A percentile compares a stretch with the other conserved stretches of the same genome.
Conservation (phyloP, 2,113 vertebrate genomes). For the Ia io region DNA sequence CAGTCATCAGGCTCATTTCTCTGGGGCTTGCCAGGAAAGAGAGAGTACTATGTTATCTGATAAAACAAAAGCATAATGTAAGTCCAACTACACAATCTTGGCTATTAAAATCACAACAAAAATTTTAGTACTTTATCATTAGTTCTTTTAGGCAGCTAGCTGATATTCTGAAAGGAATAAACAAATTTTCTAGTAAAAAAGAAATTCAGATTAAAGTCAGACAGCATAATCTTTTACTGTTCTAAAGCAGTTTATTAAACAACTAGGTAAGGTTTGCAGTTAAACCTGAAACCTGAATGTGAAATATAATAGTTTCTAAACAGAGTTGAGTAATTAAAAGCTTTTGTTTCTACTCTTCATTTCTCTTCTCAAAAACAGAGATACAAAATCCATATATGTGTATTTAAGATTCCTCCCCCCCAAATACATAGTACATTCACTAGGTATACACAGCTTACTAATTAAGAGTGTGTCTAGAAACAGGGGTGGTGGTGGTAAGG, state of each 20-base stretch:
- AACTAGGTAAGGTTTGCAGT: background rate
- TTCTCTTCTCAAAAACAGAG: slow-evolving; percentile 41
- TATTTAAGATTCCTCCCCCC: background rate
- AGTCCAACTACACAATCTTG: background rate
- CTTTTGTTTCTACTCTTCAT: slow-evolving; percentile 25
- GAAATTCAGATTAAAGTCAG: slow-evolving; percentile 7
- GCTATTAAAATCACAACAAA: background rate
- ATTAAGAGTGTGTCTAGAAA: background rate
- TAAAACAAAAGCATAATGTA: slow-evolving; percentile 4
- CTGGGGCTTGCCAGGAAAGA: slow-evolving; percentile 28
- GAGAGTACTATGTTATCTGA: background rate
- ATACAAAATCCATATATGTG: background rate
- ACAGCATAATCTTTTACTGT: background rate
- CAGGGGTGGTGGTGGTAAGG: no score
- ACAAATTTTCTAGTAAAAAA: background rate
- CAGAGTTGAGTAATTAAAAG: slow-evolving; percentile 28
- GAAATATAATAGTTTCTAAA: slow-evolving; percentile 1
- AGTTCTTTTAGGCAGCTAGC: slow-evolving; percentile 9
- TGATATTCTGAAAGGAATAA: background rate
- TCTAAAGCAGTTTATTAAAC: slow-evolving; percentile 22
- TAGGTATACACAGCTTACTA: background rate
- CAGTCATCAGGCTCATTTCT: slow-evolving; percentile 3
- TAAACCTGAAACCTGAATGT: slow-evolving; percentile 25
- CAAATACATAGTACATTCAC: background rate
- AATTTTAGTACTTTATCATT: slow-evolving; percentile 4